These are phyloP conservation scores for Neodon shergylaensis DNA, from an alignment of 2,113 vertebrate species.

Conservation along the genomic window DNA sequence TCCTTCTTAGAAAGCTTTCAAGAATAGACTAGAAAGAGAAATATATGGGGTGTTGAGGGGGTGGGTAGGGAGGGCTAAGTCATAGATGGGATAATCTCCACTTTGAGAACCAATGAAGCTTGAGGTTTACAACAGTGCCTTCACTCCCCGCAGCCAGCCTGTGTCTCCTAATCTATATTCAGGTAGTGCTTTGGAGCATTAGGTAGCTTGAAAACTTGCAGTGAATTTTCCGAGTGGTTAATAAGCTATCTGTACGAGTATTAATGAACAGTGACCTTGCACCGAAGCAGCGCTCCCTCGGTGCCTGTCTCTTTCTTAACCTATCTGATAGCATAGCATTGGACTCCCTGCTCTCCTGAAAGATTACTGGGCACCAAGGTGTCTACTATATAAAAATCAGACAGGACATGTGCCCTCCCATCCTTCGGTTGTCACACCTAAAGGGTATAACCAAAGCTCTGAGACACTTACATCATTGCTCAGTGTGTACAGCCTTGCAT, in stretches of 20 bases:
- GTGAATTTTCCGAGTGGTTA: constrained; percentile 74
- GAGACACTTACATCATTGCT: not conserved
- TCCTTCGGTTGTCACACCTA: not conserved
- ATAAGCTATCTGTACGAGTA: constrained; percentile 76
- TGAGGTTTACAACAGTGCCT: constrained; percentile 29
- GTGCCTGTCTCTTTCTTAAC: constrained; percentile 72
- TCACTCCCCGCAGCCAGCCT: not conserved
- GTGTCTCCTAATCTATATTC: not conserved
- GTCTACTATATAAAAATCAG: constrained; percentile 53
- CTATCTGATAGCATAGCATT: constrained; percentile 59
- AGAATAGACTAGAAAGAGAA: constrained; percentile 16
- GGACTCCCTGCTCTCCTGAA: constrained; percentile 26
- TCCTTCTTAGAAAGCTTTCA: constrained; percentile 9
- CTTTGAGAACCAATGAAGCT: constrained; percentile 52
- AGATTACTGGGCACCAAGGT: constrained; percentile 4
- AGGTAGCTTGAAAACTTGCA: constrained; percentile 72
- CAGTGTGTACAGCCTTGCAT: not conserved
- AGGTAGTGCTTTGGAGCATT: constrained; percentile 58
- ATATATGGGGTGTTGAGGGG: not conserved
- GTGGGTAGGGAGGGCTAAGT: not conserved
- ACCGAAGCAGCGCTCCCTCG: constrained; percentile 70
- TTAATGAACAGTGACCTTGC: constrained; percentile 81
- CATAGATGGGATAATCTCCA: constrained; percentile 45
- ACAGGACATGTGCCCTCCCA: not conserved
- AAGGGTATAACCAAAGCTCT: not conserved